These are phyloP conservation scores for Balanococcus diminutus DNA, from an alignment of 2,888 invertebrate genomes.

Conservation along the genomic window DNA sequence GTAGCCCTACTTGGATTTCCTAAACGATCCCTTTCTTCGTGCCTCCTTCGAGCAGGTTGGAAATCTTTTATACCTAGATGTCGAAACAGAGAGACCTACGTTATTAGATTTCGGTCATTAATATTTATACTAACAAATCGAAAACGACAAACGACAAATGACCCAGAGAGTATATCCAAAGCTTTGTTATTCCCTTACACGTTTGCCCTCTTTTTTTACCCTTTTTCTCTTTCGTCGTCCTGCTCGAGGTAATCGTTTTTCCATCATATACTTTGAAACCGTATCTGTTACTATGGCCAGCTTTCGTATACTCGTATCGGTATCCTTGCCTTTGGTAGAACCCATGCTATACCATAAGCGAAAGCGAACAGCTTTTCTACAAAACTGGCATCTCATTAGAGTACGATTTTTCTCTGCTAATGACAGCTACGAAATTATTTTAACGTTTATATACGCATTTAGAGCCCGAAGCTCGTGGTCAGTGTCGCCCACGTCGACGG, in stretches of 20 bases:
- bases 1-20: background rate
- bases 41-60: background rate
- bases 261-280: background rate
- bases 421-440: conserved; percentile 22
- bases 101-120: background rate
- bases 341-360: background rate
- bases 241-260: background rate
- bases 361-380: background rate
- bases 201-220: background rate
- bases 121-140: background rate
- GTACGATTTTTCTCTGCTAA: conserved; percentile 6
- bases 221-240: background rate
- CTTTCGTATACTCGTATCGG: background rate
- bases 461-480: background rate
- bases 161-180: background rate
- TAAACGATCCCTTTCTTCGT: background rate
- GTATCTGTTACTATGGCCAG: background rate
- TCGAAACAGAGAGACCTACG: background rate
- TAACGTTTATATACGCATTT: background rate
- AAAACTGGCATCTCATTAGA: conserved; percentile 19
- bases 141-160: background rate
- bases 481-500: background rate
- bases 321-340: background rate
- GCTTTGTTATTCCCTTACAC: background rate
- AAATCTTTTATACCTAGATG: background rate